Conservation (phyloP, 64 coral and sea anemone genomes). For the Anthopleura sola region DNA sequence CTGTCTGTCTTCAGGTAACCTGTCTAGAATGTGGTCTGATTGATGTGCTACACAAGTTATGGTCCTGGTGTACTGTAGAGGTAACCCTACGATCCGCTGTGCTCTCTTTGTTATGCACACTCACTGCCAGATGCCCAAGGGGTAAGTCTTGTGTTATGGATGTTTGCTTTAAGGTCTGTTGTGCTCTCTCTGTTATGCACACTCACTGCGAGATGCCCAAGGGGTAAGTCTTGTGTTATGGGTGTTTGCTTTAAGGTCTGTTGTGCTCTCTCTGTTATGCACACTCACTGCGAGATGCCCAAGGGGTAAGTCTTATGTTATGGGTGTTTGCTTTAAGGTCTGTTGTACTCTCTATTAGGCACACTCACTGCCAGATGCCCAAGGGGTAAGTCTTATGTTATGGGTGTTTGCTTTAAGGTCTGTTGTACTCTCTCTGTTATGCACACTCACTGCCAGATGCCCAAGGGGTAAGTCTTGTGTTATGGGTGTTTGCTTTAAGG, state of each 20-base stretch:
- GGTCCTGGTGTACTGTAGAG: slow-evolving; percentile 92
- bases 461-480: slow-evolving; percentile 55
- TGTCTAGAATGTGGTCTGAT: slow-evolving; percentile 73
- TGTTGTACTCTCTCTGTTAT: too few relatives aligned
- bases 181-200: slow-evolving; percentile 63
- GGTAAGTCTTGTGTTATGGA: slow-evolving; percentile 28
- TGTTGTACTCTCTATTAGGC: too few relatives aligned
- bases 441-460: slow-evolving; percentile 64
- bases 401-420: too few relatives aligned
- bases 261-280: slow-evolving; percentile 60
- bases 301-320: slow-evolving; percentile 47
- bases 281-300: slow-evolving; percentile 68
- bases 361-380: slow-evolving; percentile 68
- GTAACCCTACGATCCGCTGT: slow-evolving; percentile 36
- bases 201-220: slow-evolving; percentile 64
- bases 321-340: too few relatives aligned
- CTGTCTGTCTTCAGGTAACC: slow-evolving; percentile 32
- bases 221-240: slow-evolving; percentile 41
- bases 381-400: slow-evolving; percentile 48
- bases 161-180: too few relatives aligned
- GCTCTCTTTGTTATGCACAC: slow-evolving; percentile 55
- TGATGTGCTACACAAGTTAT: slow-evolving; percentile 77
- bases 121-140: slow-evolving; percentile 73
- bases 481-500: slow-evolving; percentile 31
- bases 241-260: slow-evolving; percentile 36